Conservation (phyloP, 2,113 vertebrate genomes). For the Ameiurus melas region DNA sequence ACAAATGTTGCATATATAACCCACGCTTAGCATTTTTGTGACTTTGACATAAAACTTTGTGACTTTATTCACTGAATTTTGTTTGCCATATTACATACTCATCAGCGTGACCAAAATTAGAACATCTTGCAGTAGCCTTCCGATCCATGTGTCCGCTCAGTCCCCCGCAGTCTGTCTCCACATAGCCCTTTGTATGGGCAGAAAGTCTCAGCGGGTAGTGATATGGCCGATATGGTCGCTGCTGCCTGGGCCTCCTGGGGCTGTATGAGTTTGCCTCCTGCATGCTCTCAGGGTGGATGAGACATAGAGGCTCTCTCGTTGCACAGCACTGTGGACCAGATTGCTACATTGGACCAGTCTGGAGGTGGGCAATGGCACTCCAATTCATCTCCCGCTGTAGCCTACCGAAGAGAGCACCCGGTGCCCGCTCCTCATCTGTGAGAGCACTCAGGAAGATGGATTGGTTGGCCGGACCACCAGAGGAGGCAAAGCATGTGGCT, state of each 20-base stretch:
- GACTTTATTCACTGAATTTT: slow-evolving; percentile 20
- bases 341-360: slow-evolving; percentile 75
- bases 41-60: slow-evolving; percentile 40
- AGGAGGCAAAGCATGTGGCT: slow-evolving; percentile 80
- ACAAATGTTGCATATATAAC: background rate
- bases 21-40: slow-evolving; percentile 3
- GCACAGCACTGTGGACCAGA: slow-evolving; percentile 70
- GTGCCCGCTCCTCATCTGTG: slow-evolving; percentile 76
- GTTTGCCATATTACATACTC: slow-evolving; percentile 30
- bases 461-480: slow-evolving; percentile 80
- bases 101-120: slow-evolving; percentile 38
- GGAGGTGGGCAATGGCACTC: slow-evolving; percentile 75
- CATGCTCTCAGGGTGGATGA: slow-evolving; percentile 39
- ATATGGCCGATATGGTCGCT: slow-evolving; percentile 70
- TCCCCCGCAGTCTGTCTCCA: slow-evolving; percentile 36
- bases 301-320: slow-evolving; percentile 65
- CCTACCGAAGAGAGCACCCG: slow-evolving; percentile 80
- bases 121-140: slow-evolving; percentile 46
- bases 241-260: slow-evolving; percentile 54
- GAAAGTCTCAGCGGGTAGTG: slow-evolving; percentile 52
- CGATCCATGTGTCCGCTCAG: slow-evolving; percentile 46
- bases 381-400: slow-evolving; percentile 88
- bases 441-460: slow-evolving; percentile 82
- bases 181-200: slow-evolving; percentile 37
- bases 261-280: slow-evolving; percentile 48